Percentiles rank a stretch among this genome's conserved stretches.
Evolutionary conservation across 2,113 vertebrate species (phyloP).

Genomic region (Pseudorasbora parva): DNA sequence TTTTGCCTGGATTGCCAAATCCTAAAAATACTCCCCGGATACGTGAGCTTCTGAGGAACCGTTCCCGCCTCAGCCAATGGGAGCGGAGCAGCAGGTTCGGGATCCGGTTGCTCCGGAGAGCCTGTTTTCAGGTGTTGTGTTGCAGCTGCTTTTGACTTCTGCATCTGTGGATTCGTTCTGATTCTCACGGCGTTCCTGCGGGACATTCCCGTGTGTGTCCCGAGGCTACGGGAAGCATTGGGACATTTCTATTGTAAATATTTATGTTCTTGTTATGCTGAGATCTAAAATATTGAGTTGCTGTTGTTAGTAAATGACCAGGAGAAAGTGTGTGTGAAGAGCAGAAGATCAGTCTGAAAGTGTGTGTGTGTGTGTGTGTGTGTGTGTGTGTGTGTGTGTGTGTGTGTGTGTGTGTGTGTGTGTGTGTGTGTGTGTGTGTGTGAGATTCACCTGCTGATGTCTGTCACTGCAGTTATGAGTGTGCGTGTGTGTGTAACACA

Average conservation of each 20-base stretch:
- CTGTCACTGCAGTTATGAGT: slow-evolving; percentile 61
- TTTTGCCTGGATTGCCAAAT: slow-evolving; percentile 26
- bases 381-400: background rate
- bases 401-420: background rate
- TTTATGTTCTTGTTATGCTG: too few species aligned
- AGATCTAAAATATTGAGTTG: background rate
- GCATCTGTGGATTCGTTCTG: background rate
- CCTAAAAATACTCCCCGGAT: slow-evolving; percentile 64
- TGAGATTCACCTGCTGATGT: slow-evolving; percentile 70
- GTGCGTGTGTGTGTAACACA: slow-evolving; percentile 43
- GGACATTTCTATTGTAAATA: background rate
- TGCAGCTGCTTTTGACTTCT: background rate
- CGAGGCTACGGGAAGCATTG: background rate
- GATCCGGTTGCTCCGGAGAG: background rate
- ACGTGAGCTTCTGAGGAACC: slow-evolving; percentile 57
- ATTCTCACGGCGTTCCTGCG: background rate
- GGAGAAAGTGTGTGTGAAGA: background rate
- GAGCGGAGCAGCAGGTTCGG: too few species aligned
- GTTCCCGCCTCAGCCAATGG: too few species aligned
- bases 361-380: background rate
- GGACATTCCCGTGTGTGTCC: background rate
- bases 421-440: background rate
- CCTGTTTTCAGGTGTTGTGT: background rate
- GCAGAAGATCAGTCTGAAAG: background rate
- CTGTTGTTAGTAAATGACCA: too few species aligned